phyloP scores from a whole-genome alignment of 2,113 vertebrate species.

The Thamnaconus septentrionalis region DNA sequence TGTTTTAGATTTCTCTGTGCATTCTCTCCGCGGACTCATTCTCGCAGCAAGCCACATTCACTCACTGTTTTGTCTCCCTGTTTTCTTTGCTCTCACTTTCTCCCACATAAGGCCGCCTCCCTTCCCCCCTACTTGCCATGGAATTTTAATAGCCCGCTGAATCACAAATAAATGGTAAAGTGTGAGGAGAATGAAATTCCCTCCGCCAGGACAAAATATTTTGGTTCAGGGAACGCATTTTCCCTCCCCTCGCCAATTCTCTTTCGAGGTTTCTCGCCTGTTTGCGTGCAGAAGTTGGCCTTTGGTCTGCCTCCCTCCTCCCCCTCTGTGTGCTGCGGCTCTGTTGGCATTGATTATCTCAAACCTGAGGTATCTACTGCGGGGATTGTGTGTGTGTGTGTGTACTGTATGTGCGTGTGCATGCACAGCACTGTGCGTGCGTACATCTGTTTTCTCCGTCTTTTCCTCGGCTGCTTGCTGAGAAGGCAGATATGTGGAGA shows the following conservation, averaged over 20 bases:
- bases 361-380: slow-evolving; percentile 35
- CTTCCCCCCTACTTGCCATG: slow-evolving; percentile 1
- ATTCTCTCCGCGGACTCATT: background rate
- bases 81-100: slow-evolving; percentile 1
- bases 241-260: slow-evolving; percentile 22
- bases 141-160: slow-evolving; percentile 29
- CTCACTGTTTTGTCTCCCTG: background rate
- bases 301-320: slow-evolving; percentile 35
- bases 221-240: slow-evolving; percentile 10
- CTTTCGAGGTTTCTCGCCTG: slow-evolving; percentile 42
- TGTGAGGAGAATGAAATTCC: slow-evolving; percentile 13
- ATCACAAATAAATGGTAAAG: slow-evolving; percentile 16
- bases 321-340: slow-evolving; percentile 45
- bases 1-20: background rate
- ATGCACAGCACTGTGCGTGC: background rate
- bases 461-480: slow-evolving; percentile 56
- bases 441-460: slow-evolving; percentile 37
- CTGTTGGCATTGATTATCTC: slow-evolving; percentile 65
- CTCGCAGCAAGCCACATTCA: slow-evolving; percentile 3
- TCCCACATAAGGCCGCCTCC: background rate
- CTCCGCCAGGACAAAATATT: slow-evolving; percentile 23
- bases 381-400: background rate
- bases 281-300: slow-evolving; percentile 42
- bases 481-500: slow-evolving; percentile 66
- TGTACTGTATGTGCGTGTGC: slow-evolving; percentile 2